Base-by-base conservation (phyloP, 2,888 invertebrate species). In the Athripsodes cinereus region DNA sequence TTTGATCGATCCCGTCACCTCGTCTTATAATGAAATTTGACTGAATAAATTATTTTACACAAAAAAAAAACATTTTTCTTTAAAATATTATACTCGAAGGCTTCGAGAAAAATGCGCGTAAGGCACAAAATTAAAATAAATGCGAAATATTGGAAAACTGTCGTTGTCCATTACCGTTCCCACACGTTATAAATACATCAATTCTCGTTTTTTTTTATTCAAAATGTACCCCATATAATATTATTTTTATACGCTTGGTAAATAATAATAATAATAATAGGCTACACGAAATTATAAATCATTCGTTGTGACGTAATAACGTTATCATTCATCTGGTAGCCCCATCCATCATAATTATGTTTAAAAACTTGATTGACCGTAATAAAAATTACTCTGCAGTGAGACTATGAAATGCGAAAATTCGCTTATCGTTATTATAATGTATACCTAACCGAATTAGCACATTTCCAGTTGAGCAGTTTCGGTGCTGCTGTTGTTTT, bases 341-440 rank as follows among this genome's bases (percentile, higher is more conserved):
- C 40, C 13, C 40, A 40, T 40, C 40, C 40, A 40, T 40, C 40
- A 40, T 40, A 40, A 40, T 40, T 40, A 40, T 40, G 40, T 40
- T 40, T 40, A 8, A 40, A 40, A 40, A 40, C 16, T 40, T 40
- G 40, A 40, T 40, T 13, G 40, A 40, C 40, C 13, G 40, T 16
- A n/a, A 13, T 40, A 16, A 16, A 40, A 8, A 40, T 40, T 8
- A 40, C 13, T 40, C 13, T 26, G 10, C 26, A 26, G 26, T 26
- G 10, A 26, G 3, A 26, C 10, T n/a, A n/a, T n/a, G n/a, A n/a
- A n/a, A n/a, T n/a, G n/a, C n/a, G n/a, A n/a, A n/a, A n/a, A n/a
- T n/a, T n/a, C n/a, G n/a, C n/a, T n/a, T n/a, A n/a, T n/a, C n/a
- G n/a, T n/a, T n/a, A n/a, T n/a, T n/a, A n/a, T n/a, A n/a, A n/a